phyloP scores from a whole-genome alignment of 2,113 vertebrate genomes.

The Archilochus colubris region DNA sequence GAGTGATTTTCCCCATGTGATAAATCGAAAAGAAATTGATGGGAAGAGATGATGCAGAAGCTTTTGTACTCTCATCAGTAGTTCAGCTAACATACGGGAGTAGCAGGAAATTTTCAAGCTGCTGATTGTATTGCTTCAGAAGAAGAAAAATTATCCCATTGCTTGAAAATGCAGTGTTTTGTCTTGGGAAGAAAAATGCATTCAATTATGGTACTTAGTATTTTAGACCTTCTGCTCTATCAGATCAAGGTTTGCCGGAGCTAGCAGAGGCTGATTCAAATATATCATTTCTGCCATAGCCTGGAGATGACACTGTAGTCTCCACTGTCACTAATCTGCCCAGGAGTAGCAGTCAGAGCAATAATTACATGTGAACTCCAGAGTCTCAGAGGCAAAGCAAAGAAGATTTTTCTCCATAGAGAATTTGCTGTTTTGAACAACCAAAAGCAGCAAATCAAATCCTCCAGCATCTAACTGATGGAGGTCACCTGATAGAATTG shows the following conservation, averaged over 20 bases:
- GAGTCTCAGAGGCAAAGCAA: neutral
- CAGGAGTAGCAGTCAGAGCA: neutral
- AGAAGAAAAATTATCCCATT: slow-evolving; percentile 6
- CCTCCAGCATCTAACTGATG: neutral
- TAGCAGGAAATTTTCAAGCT: neutral
- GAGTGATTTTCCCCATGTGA: neutral
- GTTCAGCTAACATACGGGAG: fast-evolving
- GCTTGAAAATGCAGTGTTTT: slow-evolving; percentile 7
- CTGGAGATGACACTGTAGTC: neutral
- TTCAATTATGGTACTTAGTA: neutral
- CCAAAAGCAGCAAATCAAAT: neutral
- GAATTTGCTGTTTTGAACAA: neutral
- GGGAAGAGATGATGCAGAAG: neutral
- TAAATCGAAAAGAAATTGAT: neutral
- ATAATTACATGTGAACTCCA: neutral
- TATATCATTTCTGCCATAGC: neutral
- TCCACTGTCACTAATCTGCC: neutral
- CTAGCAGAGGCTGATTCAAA: neutral
- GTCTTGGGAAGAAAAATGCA: slow-evolving; percentile 15
- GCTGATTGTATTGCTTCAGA: neutral
- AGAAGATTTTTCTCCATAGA: neutral
- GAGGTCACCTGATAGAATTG: neutral
- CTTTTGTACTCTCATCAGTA: neutral
- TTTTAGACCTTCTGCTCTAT: slow-evolving; percentile 8
- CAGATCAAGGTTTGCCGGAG: neutral